phyloP scores from a whole-genome alignment of 2,888 invertebrate species.

The Rotaria macrura region DNA sequence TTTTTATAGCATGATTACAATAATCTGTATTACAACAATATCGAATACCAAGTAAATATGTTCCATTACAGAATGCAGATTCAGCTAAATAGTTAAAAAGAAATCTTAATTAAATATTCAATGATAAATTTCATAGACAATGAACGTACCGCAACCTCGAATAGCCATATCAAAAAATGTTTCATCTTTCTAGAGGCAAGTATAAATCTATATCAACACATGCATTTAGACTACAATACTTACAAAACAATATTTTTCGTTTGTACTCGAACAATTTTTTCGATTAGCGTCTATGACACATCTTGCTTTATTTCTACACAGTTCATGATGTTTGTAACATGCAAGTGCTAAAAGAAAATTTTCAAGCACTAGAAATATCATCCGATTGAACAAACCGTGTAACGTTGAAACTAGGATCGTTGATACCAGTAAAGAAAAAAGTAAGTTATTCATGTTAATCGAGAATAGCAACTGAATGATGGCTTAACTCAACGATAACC shows the following conservation, averaged over 20 bases:
- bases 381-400: neutral
- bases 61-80: neutral
- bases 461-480: neutral
- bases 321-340: neutral
- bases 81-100: neutral
- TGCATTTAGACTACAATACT: neutral
- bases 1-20: neutral
- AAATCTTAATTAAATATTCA: neutral
- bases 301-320: neutral
- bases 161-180: neutral
- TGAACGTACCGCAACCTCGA: neutral
- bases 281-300: neutral
- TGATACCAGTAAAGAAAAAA: neutral
- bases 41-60: neutral
- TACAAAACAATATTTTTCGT: neutral
- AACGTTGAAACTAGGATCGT: neutral
- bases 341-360: neutral
- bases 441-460: neutral
- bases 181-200: neutral
- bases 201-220: neutral
- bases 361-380: neutral
- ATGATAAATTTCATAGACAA: neutral
- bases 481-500: neutral
- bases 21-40: neutral
- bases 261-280: neutral